Base-by-base conservation (phyloP, 92 coral and sea anemone species). In the Epizoanthus ramosus region DNA sequence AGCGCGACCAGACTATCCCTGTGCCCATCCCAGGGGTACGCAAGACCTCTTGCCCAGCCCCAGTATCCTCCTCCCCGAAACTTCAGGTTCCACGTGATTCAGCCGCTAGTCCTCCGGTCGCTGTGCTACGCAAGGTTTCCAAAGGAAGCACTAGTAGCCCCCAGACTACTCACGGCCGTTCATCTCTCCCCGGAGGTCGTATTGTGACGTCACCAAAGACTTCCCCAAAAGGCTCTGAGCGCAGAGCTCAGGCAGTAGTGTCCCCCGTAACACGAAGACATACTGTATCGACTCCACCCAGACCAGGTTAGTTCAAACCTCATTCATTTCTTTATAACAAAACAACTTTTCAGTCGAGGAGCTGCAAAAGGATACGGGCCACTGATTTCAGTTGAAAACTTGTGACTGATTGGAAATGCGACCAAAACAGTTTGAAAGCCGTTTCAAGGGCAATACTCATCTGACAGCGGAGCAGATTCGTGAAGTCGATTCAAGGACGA, bases 211-310 rank as follows among this genome's bases (percentile, higher is more conserved):
- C 72, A 60, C 82, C 66, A 22, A 77, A 41, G 82, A 41, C 28
- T 8, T 41, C 71, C 39, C 71, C 82, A 21, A 54, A 39, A 50
- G 63, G 69, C 63, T 39, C 22, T 61, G 82, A 77, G 37, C 23
- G 63, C 59, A 41, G 82, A 69, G 82, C 63, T 21, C 24, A 65
- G 1, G 59, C 28, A 18, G 33, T 60, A 35, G 81, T 68, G 8
- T 68, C 81, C 17, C 81, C 81, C 14, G 57, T 54, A 19, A 69
- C 47, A 22, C 82, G 82, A 13, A 77, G 71, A 43, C 82, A 41
- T 17, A 77, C 71, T 19, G 71, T 77, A 54, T 77, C 82, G 18
- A 77, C 57, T 1, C 57, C 59, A 21, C 45, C 71, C 35, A 77
- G 63, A 77, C 82, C 71, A 77, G 82, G 82, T 77, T 8, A 77